Base-by-base conservation (phyloP, 2,797 vertebrate genomes). In the Coreius guichenoti region DNA sequence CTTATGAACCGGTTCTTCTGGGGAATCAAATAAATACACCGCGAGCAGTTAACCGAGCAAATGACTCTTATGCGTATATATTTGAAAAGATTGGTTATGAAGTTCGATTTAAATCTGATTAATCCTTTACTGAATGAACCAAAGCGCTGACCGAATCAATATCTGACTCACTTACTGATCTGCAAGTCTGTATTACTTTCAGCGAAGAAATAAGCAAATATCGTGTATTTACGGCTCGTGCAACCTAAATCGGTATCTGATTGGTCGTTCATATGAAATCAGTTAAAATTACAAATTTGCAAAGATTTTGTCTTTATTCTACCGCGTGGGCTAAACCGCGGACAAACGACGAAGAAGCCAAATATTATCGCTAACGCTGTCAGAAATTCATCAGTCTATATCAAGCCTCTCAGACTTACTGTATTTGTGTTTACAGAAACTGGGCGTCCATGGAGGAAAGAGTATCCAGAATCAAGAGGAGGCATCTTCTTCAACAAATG, bases 401-500 rank as follows among this genome's bases (percentile, higher is more conserved):
- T 65, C 23, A 47, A 31, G 47, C 7, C 33, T 86, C 26, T 67
- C 61, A 85, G 8, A 67, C 47, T 81, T 83, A 76, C 80, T 74
- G 86, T 87, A 23, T 89, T 69, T 90, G 51, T 87, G 88, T 80
- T 84, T 29, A 67, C 89, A 96, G 96, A 94, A 85, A 91, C 92
- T 80, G 92, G 80, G 26, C 87, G 92, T 80, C 87, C 91, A 21
- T 94, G 93, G 94, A 94, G 93, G 82, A 95, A 90, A 92, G 93
- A 93, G 31, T 90, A 91, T 89, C 92, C 94, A 73, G 94, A 94
- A 69, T 90, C 92, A 82, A 90, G 70, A 67, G 93, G 92, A 92
- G 92, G 94, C 47, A 87, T 95, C 83, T 95, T 95, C 91, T 93
- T 95, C 80, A 95, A 95, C 91, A 96, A 95, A 92, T 96, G 95